Evolutionary conservation across 2,797 vertebrate genomes (phyloP), one percentile per base, ranked within the genome.

Genomic region (Sciurus carolinensis): DNA sequence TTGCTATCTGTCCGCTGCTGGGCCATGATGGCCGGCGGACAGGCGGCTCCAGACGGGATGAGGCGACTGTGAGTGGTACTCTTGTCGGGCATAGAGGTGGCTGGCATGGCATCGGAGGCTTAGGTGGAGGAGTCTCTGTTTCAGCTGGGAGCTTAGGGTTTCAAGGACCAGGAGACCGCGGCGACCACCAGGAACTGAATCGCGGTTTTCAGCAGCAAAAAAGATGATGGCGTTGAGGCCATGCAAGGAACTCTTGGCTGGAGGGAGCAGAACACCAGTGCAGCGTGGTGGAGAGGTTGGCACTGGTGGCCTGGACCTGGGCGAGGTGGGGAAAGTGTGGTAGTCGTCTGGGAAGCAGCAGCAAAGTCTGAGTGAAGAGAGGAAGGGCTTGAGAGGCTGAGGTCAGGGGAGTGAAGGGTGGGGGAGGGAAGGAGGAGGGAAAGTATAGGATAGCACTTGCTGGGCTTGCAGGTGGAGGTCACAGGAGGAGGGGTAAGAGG

Each of bases 1-100:
- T 87, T 96, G 87, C 94, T 97, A 95, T 91, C 93, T 96, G 97
- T 95, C 94, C 81, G 94, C 88, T 90, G 71, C 15, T 4, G 62
- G 80, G 57, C 75, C 94, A 90, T 83, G 66, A 84, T 64, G 88
- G 84, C 64, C 71, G 33, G 44, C 36, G 7, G 22, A n/a, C 22
- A 0, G 57, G n/a, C 2, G 12, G 79, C 50, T 30, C 62, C 18
- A 47, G 84, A 42, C 28, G 50, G n/a, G 54, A 36, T 36, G 76
- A 18, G 24, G 80, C 10, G 26, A 12, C 47, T 10, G 18, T 36
- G 28, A 20, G 8, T 75, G 30, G 54, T 12, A n/a, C 86, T 7
- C 0, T 18, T 4, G 71, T 47, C 18, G 71, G 69, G 18, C 26
- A 1, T 50, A n/a, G 47, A 7, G 3, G 7, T 14, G 4, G 33